Conservation (phyloP, 2,797 vertebrate genomes). For the Parauchenoglanis ngamensis region DNA sequence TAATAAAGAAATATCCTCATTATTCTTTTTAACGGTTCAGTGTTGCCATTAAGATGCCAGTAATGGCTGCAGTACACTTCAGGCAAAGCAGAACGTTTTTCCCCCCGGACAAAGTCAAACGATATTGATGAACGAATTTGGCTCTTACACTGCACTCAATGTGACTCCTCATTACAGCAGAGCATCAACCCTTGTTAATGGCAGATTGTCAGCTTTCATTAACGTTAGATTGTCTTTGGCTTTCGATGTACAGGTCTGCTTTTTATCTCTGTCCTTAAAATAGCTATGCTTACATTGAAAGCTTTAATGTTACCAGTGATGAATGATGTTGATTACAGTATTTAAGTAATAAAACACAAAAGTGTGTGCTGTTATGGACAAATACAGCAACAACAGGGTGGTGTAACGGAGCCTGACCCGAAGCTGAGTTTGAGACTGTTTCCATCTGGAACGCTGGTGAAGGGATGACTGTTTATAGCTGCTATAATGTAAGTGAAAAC, state of each 20-base stretch:
- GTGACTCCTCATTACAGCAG: slow-evolving; percentile 34
- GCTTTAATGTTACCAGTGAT: background rate
- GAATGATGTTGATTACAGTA: background rate
- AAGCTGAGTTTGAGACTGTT: background rate
- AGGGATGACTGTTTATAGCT: background rate
- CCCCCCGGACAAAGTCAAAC: slow-evolving; percentile 23
- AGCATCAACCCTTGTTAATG: slow-evolving; percentile 26
- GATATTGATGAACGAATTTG: slow-evolving; percentile 34
- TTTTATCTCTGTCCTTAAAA: slow-evolving; percentile 16
- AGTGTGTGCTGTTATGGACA: background rate
- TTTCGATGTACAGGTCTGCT: background rate
- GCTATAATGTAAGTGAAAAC: background rate
- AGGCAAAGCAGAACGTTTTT: slow-evolving; percentile 6
- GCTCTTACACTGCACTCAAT: slow-evolving; percentile 27
- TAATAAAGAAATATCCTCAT: background rate
- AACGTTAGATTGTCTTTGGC: slow-evolving; percentile 24
- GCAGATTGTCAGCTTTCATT: slow-evolving; percentile 34
- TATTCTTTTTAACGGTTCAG: slow-evolving; percentile 10
- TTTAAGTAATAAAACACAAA: background rate
- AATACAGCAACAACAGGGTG: background rate
- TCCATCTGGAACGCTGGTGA: background rate
- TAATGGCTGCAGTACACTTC: slow-evolving; percentile 25
- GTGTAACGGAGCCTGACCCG: background rate
- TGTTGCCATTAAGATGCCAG: slow-evolving; percentile 15
- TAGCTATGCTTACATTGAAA: background rate